Percentiles rank a stretch among this genome's conserved stretches.
Conservation (phyloP, 2,888 invertebrate species). For the Apomyelois bistriatella region DNA sequence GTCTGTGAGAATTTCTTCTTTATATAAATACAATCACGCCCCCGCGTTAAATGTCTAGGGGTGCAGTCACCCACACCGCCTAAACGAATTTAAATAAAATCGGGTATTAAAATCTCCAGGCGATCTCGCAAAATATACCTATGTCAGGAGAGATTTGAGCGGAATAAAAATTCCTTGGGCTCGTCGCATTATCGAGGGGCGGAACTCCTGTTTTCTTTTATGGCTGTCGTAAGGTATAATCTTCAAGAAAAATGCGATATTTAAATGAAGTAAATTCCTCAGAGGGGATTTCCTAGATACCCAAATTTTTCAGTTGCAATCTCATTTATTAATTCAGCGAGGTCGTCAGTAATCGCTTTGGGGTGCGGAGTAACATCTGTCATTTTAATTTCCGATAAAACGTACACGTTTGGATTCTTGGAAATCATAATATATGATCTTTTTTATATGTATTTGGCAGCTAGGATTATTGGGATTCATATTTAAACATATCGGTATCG, state of each 20-base stretch:
- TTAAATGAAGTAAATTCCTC: conserved; percentile 78
- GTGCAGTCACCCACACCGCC: conserved; percentile 65
- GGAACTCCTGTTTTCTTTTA: conserved; percentile 77
- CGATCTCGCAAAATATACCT: conserved; percentile 77
- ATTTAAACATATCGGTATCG: conserved; percentile 53
- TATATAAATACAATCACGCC: conserved; percentile 75
- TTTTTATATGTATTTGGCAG: conserved; percentile 1
- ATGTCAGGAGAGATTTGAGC: conserved; percentile 78
- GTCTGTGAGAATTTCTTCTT: conserved; percentile 39
- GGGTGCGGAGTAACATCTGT: conserved; percentile 37
- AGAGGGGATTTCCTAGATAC: conserved; percentile 64
- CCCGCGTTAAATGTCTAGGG: conserved; percentile 70
- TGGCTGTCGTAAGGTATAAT: conserved; percentile 80
- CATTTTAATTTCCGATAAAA: conserved; percentile 28
- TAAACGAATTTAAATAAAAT: conserved; percentile 79
- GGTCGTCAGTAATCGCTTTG: conserved; percentile 40
- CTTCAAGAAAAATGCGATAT: conserved; percentile 80
- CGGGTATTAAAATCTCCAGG: conserved; percentile 75
- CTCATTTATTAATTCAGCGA: conserved; percentile 62
- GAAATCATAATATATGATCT: background rate
- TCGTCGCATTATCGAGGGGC: conserved; percentile 77
- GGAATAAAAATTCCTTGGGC: conserved; percentile 77
- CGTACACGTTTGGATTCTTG: background rate
- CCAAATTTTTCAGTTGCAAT: conserved; percentile 64
- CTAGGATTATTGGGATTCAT: conserved; percentile 19